Conservation (phyloP, 2,888 invertebrate species). For the Hirtodrosophila trivittata region DNA sequence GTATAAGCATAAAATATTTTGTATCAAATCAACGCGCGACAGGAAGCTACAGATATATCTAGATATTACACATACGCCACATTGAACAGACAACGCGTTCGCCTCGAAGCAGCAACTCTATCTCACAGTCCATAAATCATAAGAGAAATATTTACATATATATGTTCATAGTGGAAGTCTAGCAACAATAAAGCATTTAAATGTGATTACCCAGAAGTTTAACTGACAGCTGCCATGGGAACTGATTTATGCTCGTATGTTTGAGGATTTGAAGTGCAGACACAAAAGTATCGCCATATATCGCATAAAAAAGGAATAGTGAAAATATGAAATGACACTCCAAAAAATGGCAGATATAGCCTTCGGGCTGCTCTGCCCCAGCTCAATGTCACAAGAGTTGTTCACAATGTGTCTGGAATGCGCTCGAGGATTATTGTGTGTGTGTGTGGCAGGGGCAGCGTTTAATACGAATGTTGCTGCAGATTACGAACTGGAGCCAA, state of each 20-base stretch:
- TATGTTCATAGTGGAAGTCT: too few relatives aligned
- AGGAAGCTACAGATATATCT: constrained; percentile 8
- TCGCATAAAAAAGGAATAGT: constrained; percentile 51
- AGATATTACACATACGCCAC: constrained; percentile 31
- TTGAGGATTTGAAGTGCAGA: constrained; percentile 25
- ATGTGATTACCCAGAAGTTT: constrained; percentile 11
- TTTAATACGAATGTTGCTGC: constrained; percentile 33
- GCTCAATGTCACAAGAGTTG: constrained; percentile 8
- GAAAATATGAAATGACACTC: constrained; percentile 44
- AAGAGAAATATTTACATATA: constrained; percentile 1
- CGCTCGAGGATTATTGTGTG: constrained; percentile 46
- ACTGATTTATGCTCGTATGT: background rate
- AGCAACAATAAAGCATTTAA: constrained; percentile 12
- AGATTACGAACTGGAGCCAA: constrained; percentile 52
- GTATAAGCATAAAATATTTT: too few relatives aligned
- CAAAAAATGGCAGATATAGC: too few relatives aligned
- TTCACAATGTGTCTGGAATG: constrained; percentile 11
- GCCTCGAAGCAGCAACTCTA: constrained; percentile 14
- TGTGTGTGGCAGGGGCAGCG: too few relatives aligned
- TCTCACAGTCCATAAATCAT: constrained; percentile 30
- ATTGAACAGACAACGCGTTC: constrained; percentile 15
- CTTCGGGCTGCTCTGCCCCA: too few relatives aligned
- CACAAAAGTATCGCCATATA: constrained; percentile 43
- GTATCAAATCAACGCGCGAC: constrained; percentile 14
- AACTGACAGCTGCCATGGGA: constrained; percentile 49